phyloP scores from a whole-genome alignment of 2,888 invertebrate species.

The Chloromyia formosa region DNA sequence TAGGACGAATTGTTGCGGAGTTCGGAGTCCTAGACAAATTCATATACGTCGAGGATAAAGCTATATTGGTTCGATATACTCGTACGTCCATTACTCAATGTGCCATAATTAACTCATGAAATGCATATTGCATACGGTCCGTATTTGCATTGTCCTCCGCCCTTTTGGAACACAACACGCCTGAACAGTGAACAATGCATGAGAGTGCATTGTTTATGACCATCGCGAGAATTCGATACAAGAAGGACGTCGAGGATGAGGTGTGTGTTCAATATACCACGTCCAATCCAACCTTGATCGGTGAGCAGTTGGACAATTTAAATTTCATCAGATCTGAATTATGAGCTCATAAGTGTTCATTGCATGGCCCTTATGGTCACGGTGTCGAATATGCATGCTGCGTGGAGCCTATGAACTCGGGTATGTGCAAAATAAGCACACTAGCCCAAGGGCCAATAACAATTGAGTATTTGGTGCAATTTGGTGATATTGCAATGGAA shows the following conservation, averaged over 20 bases:
- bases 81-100: conserved; percentile 42
- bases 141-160: conserved; percentile 46
- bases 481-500: conserved; percentile 40
- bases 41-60: conserved; percentile 27
- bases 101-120: conserved; percentile 47
- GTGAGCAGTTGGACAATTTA: conserved; percentile 45
- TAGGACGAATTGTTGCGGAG: neutral
- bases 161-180: conserved; percentile 16
- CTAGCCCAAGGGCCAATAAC: conserved; percentile 41
- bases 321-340: conserved; percentile 45
- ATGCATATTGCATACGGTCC: conserved; percentile 42
- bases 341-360: conserved; percentile 29
- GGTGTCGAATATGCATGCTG: neutral
- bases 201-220: conserved; percentile 15
- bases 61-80: conserved; percentile 11
- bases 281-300: conserved; percentile 16
- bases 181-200: neutral
- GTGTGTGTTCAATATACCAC: conserved; percentile 11
- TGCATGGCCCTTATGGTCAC: neutral
- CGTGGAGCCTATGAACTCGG: neutral
- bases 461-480: conserved; percentile 34
- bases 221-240: conserved; percentile 10
- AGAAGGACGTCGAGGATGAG: conserved; percentile 8
- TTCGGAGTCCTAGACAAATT: conserved; percentile 15
- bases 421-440: conserved; percentile 30